Percentiles rank a stretch among this genome's conserved stretches.
These are phyloP conservation scores for Neosalanx taihuensis DNA, from an alignment of 2,797 vertebrate genomes.

Conservation along the genomic window DNA sequence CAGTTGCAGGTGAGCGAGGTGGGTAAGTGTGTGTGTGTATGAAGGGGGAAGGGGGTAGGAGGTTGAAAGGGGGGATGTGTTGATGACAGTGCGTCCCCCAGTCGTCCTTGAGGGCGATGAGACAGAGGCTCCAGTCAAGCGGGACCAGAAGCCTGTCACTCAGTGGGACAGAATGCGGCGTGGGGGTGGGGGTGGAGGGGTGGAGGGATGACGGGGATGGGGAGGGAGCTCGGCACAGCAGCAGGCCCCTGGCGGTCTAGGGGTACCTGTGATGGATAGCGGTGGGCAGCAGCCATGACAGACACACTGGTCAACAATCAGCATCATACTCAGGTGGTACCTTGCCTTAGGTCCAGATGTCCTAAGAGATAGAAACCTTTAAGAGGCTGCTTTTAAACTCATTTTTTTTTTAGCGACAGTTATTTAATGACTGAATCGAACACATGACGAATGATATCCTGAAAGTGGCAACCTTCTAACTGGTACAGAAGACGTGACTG, in stretches of 20 bases:
- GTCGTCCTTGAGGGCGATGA: slow-evolving; percentile 67
- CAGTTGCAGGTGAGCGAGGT: slow-evolving; percentile 68
- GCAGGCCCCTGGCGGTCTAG: slow-evolving; percentile 52
- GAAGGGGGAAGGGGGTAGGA: slow-evolving; percentile 39
- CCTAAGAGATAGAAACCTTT: not conserved
- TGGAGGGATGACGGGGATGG: not conserved
- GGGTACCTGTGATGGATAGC: slow-evolving; percentile 59
- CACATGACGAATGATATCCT: not conserved
- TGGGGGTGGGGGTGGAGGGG: slow-evolving; percentile 8
- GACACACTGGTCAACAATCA: not conserved
- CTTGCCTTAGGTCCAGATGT: not conserved
- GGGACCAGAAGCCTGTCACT: slow-evolving; percentile 76
- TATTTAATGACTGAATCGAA: not conserved
- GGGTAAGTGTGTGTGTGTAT: slow-evolving; percentile 38
- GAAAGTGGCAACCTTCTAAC: not conserved
- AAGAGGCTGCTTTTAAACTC: not conserved
- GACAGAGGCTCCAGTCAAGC: slow-evolving; percentile 66
- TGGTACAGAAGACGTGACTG: slow-evolving; percentile 3
- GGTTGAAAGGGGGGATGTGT: slow-evolving; percentile 50
- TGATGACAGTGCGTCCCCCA: slow-evolving; percentile 71
- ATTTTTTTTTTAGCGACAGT: not conserved
- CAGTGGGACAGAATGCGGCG: slow-evolving; percentile 42
- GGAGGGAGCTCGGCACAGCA: slow-evolving; percentile 41
- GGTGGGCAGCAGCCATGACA: slow-evolving; percentile 47
- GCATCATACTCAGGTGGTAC: too few species aligned